A percentile compares a stretch with the other conserved stretches of the same genome.
Conservation (phyloP, 2,113 vertebrate genomes). For the Brachypodius melanocephalos region DNA sequence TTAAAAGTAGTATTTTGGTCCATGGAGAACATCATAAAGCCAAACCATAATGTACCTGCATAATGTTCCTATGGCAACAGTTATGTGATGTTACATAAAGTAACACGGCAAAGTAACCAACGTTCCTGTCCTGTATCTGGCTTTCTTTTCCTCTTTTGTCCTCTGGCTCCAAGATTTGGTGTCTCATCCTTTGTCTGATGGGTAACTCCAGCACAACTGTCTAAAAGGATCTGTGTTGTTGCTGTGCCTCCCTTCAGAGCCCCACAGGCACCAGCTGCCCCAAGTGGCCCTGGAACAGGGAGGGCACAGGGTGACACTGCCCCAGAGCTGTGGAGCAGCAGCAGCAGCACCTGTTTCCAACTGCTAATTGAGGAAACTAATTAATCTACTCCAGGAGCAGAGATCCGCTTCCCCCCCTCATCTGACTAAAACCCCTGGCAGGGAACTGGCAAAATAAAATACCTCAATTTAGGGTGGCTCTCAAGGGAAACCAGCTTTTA, state of each 20-base stretch:
- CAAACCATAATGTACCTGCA: constrained; percentile 39
- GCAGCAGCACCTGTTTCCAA: fast-evolving
- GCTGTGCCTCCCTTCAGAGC: neutral
- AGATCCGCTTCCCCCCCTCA: fast-evolving
- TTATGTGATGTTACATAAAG: constrained; percentile 57
- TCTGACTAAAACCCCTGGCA: neutral
- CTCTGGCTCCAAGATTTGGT: neutral
- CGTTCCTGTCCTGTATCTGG: neutral
- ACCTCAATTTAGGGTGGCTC: neutral
- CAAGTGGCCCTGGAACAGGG: neutral
- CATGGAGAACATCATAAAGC: neutral
- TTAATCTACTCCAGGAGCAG: neutral
- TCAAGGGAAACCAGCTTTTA: neutral
- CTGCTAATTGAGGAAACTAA: neutral
- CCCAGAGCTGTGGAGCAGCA: neutral
- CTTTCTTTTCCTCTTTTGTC: neutral
- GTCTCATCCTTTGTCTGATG: neutral
- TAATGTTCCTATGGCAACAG: constrained; percentile 57
- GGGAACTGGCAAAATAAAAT: neutral
- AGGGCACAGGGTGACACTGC: neutral
- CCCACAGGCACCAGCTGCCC: neutral
- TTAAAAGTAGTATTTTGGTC: neutral
- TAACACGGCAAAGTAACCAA: constrained; percentile 29
- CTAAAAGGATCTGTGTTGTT: fast-evolving
- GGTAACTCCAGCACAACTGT: fast-evolving